Conservation (phyloP, 2,113 vertebrate species). For the Seriola quinqueradiata region DNA sequence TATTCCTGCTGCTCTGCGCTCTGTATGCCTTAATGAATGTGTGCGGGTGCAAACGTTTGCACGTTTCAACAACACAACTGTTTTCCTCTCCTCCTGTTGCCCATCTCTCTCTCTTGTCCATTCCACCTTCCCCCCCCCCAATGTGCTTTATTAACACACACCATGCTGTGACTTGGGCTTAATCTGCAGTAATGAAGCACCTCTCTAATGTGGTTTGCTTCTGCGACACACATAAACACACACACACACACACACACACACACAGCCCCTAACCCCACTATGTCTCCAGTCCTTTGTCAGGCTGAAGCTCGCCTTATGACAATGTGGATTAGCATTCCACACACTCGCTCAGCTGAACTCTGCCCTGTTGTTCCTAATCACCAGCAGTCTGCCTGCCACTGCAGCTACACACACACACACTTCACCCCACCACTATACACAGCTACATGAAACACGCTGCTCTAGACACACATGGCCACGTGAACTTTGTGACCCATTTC, state of each 20-base stretch:
- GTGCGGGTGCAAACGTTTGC: constrained; percentile 58
- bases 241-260: neutral
- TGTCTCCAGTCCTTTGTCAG: constrained; percentile 60
- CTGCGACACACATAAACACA: constrained; percentile 31
- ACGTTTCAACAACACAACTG: constrained; percentile 53
- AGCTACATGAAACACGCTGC: constrained; percentile 37
- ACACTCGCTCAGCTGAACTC: constrained; percentile 76
- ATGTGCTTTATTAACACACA: constrained; percentile 61
- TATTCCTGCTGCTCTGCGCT: constrained; percentile 55
- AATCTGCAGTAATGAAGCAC: constrained; percentile 71
- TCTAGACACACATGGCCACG: constrained; percentile 51
- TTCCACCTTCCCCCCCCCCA: constrained; percentile 8
- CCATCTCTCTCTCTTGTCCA: constrained; percentile 8
- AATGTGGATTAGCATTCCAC: constrained; percentile 82
- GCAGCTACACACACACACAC: constrained; percentile 14
- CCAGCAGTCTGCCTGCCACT: constrained; percentile 74
- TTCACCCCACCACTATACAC: neutral
- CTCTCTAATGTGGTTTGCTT: constrained; percentile 63
- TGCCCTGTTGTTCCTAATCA: constrained; percentile 79
- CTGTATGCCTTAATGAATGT: constrained; percentile 65
- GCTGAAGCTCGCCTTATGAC: constrained; percentile 69
- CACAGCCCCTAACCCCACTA: constrained; percentile 41
- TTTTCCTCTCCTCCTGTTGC: constrained; percentile 20
- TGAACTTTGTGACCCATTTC: constrained; percentile 77
- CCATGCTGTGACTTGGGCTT: constrained; percentile 39